phyloP scores from a whole-genome alignment of 2,797 vertebrate species.

The Eremophila alpestris region DNA sequence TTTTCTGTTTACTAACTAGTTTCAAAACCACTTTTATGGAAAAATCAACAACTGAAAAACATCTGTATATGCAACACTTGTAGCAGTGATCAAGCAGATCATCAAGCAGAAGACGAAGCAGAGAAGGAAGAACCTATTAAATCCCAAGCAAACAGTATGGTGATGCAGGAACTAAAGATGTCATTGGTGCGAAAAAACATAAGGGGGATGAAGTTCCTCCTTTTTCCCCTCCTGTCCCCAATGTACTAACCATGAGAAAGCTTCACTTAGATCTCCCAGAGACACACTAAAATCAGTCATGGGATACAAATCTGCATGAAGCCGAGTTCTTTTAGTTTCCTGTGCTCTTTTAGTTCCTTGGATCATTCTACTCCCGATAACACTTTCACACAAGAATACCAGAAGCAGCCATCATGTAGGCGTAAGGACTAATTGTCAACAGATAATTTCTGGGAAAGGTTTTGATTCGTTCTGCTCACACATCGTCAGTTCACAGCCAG shows the following conservation, averaged over 20 bases:
- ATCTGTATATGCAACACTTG: not conserved
- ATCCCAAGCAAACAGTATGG: not conserved
- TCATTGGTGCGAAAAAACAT: not conserved
- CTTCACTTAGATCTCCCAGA: not conserved
- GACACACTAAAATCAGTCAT: not conserved
- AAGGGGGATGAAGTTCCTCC: not conserved
- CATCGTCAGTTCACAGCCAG: not conserved
- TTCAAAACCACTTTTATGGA: not conserved
- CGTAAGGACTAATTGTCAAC: not conserved
- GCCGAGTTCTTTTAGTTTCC: not conserved
- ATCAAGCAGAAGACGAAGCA: not conserved
- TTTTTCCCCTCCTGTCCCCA: not conserved
- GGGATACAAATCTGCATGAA: not conserved
- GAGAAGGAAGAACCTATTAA: not conserved
- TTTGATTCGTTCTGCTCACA: not conserved
- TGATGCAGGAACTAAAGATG: not conserved
- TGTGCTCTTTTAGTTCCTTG: not conserved
- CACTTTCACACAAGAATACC: not conserved
- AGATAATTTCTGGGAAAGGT: not conserved
- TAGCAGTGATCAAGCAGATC: not conserved
- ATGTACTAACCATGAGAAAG: not conserved
- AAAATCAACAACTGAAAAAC: not conserved
- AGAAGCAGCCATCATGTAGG: rapidly evolving
- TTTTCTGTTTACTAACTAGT: not conserved
- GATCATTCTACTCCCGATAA: not conserved